Percentiles rank a stretch among this genome's conserved stretches.
Evolutionary conservation across 2,797 vertebrate genomes (phyloP).

Genomic region (Valencia hispanica): DNA sequence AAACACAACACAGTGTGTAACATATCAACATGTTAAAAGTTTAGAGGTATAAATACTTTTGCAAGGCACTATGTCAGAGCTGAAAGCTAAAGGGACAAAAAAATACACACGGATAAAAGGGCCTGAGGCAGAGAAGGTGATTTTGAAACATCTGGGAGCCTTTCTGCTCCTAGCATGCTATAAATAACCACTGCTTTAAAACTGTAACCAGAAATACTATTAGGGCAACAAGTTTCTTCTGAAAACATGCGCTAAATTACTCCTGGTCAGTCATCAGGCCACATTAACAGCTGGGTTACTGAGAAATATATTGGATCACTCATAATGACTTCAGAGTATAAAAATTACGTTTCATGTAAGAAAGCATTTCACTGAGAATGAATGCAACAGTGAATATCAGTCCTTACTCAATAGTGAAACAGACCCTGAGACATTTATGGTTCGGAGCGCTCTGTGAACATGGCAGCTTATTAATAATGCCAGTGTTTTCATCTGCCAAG

Average conservation of each 20-base stretch:
- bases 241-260: neutral
- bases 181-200: constrained; percentile 4
- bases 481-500: neutral
- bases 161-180: constrained; percentile 9
- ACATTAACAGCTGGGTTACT: neutral
- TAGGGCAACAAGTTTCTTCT: neutral
- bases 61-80: neutral
- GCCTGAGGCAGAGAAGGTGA: constrained; percentile 16
- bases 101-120: constrained; percentile 40
- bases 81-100: constrained; percentile 17
- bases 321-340: neutral
- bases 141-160: constrained; percentile 18
- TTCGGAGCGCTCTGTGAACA: constrained; percentile 9
- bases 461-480: neutral
- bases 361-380: neutral
- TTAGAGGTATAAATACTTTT: neutral
- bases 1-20: neutral
- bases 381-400: neutral
- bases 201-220: neutral
- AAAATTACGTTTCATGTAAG: constrained; percentile 2
- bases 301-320: neutral
- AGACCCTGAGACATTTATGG: constrained; percentile 14
- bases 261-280: neutral
- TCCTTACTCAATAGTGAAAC: constrained; percentile 6
- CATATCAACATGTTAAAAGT: neutral